A percentile compares a stretch with the other conserved stretches of the same genome.
Conservation (phyloP, 92 coral and sea anemone genomes). For the Epizoanthus scotinus region DNA sequence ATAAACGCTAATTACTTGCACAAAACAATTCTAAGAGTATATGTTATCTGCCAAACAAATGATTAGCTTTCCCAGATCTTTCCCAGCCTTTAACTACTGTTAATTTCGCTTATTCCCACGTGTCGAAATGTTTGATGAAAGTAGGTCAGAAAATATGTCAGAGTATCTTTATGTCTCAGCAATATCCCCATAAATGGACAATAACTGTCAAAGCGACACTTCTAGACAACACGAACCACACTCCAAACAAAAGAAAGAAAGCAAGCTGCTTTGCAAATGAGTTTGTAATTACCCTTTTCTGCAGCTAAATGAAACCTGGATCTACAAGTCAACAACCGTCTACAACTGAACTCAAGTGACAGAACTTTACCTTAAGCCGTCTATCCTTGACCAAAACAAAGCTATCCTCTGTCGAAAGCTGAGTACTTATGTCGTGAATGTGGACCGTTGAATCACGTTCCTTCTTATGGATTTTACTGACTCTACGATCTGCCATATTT, state of each 20-base stretch:
- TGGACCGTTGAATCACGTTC: conserved; percentile 74
- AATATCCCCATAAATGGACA: conserved; percentile 9
- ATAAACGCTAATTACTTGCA: conserved; percentile 21
- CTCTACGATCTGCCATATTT: conserved; percentile 76
- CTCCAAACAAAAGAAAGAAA: conserved; percentile 28
- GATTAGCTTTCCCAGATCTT: conserved; percentile 2
- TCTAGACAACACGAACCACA: conserved; percentile 5
- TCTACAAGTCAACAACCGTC: neutral
- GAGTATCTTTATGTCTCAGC: neutral
- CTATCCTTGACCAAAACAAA: conserved; percentile 54
- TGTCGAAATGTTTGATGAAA: conserved; percentile 16
- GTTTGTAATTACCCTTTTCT: conserved; percentile 24
- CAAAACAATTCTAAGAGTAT: neutral
- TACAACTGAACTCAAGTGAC: neutral
- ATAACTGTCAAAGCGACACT: conserved; percentile 16
- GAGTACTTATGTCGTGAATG: conserved; percentile 43
- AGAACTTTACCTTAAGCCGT: conserved; percentile 73
- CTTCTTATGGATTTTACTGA: conserved; percentile 52
- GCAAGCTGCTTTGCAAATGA: conserved; percentile 27
- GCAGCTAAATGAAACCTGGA: conserved; percentile 21
- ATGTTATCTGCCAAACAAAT: conserved; percentile 9
- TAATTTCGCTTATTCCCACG: conserved; percentile 22
- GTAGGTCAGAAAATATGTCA: conserved; percentile 4
- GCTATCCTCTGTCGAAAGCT: conserved; percentile 69
- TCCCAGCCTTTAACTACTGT: neutral